Conservation (phyloP, 2,113 vertebrate genomes). For the Pachycephala philippinensis region DNA sequence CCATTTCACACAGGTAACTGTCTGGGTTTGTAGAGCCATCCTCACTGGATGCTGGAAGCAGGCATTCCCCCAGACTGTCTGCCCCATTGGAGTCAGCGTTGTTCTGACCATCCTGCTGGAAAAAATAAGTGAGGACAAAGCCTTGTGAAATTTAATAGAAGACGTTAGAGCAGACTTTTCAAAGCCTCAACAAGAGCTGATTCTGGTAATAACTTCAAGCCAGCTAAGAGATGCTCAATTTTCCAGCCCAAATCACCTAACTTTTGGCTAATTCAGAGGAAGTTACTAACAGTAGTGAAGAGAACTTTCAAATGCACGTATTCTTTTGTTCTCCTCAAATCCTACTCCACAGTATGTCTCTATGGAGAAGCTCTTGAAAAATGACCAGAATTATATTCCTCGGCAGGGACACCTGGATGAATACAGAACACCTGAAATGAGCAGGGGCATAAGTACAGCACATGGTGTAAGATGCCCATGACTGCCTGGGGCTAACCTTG, state of each 20-base stretch:
- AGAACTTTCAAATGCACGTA: background rate
- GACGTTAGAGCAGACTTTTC: background rate
- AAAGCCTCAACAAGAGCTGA: background rate
- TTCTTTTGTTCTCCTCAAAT: background rate
- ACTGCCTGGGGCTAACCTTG: slow-evolving; percentile 73
- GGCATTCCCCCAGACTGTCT: slow-evolving; percentile 53
- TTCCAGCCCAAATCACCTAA: background rate
- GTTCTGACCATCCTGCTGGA: slow-evolving; percentile 48
- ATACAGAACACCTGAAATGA: background rate
- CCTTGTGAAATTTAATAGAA: background rate
- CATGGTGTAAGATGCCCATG: background rate
- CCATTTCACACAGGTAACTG: slow-evolving; percentile 69
- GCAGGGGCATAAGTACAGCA: background rate
- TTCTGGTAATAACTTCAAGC: background rate
- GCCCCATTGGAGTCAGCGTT: slow-evolving; percentile 29
- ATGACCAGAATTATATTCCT: background rate
- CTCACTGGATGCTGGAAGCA: slow-evolving; percentile 56
- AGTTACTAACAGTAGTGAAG: background rate
- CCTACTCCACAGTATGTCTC: background rate
- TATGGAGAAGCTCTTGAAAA: background rate
- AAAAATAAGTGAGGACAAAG: background rate
- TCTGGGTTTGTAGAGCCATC: slow-evolving; percentile 46
- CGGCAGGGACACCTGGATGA: background rate
- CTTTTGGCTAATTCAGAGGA: background rate
- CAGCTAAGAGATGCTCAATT: background rate